Evolutionary conservation across 2,888 invertebrate genomes (phyloP).

Genomic region (Drepana falcataria): DNA sequence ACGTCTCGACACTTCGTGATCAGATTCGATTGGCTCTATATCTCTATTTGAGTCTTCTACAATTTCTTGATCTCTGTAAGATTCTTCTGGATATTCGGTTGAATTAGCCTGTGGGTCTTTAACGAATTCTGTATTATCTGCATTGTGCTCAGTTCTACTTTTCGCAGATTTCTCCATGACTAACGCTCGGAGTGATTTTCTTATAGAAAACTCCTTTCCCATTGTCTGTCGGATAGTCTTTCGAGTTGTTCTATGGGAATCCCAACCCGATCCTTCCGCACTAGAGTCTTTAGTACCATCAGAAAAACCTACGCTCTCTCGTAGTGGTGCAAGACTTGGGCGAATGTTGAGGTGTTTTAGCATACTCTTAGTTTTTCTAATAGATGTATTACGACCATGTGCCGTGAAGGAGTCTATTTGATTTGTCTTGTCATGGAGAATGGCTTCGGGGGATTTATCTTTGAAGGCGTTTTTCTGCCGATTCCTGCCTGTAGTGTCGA

Average conservation of each 20-base stretch:
- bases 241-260: slow-evolving; percentile 62
- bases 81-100: slow-evolving; percentile 29
- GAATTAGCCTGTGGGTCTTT: slow-evolving; percentile 41
- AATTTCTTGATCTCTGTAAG: slow-evolving; percentile 17
- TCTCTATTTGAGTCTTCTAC: not conserved
- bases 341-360: slow-evolving; percentile 25
- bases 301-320: slow-evolving; percentile 42
- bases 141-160: slow-evolving; percentile 33
- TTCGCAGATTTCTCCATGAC: slow-evolving; percentile 68
- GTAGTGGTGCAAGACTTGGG: slow-evolving; percentile 38
- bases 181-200: slow-evolving; percentile 59
- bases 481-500: slow-evolving; percentile 40
- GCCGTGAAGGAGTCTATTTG: slow-evolving; percentile 34
- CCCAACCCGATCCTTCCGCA: slow-evolving; percentile 64
- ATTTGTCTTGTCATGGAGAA: slow-evolving; percentile 34
- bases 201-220: slow-evolving; percentile 56
- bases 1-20: slow-evolving; percentile 39
- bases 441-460: slow-evolving; percentile 45
- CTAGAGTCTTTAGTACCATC: slow-evolving; percentile 50
- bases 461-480: slow-evolving; percentile 26
- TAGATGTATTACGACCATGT: slow-evolving; percentile 39
- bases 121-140: slow-evolving; percentile 28
- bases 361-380: slow-evolving; percentile 43
- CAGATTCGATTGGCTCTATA: slow-evolving; percentile 22
- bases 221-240: slow-evolving; percentile 63